phyloP scores from a whole-genome alignment of 1,140 invertebrate species.

The Hylaeus volcanicus region DNA sequence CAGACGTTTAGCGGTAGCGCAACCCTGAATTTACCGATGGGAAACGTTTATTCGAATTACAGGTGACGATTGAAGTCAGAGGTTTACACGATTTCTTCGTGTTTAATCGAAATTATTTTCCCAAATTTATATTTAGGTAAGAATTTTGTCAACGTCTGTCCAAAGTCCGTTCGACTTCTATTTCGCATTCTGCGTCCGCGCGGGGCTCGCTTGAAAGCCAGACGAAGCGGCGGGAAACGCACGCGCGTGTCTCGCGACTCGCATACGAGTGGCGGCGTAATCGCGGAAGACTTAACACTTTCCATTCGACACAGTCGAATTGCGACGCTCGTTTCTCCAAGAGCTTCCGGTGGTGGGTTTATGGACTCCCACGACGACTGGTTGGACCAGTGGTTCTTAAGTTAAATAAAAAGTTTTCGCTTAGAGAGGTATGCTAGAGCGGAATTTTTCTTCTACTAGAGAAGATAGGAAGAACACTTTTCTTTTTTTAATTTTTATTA shows the following conservation, averaged over 20 bases:
- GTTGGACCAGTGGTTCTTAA: background rate
- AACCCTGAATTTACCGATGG: too few species aligned
- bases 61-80: too few species aligned
- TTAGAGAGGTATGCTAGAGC: too few species aligned
- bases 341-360: background rate
- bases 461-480: too few species aligned
- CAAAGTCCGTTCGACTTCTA: background rate
- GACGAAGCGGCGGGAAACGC: constrained; percentile 13
- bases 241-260: background rate
- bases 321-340: background rate
- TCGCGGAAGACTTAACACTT: background rate
- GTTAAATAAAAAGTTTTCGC: too few species aligned
- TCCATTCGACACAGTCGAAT: background rate
- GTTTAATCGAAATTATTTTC: too few species aligned
- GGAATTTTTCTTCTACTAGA: too few species aligned
- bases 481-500: too few species aligned
- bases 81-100: too few species aligned
- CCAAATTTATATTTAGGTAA: too few species aligned
- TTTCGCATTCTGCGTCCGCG: constrained; percentile 13
- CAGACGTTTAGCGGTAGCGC: too few species aligned
- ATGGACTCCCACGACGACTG: background rate
- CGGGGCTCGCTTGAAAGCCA: background rate
- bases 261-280: background rate
- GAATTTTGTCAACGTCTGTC: background rate
- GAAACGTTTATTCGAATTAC: too few species aligned